These are phyloP conservation scores for Hepsetus odoe DNA, from an alignment of 2,113 vertebrate species.

Conservation along the genomic window DNA sequence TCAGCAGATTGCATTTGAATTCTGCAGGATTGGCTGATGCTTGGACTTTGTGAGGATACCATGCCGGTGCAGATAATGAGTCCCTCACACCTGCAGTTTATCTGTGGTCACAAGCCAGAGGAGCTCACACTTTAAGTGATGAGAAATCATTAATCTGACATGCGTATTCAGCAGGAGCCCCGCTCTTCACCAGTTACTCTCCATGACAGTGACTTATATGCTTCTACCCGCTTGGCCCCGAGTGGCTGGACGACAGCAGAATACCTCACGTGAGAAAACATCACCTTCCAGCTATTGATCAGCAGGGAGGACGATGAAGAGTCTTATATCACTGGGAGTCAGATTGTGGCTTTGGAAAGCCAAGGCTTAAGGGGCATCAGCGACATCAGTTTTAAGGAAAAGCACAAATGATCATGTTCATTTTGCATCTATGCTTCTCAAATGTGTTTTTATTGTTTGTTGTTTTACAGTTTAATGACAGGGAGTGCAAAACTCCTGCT, in stretches of 20 bases:
- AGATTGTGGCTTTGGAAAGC: background rate
- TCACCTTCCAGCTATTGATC: conserved; percentile 30
- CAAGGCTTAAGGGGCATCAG: background rate
- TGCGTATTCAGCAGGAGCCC: conserved; percentile 10
- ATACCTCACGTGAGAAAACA: background rate
- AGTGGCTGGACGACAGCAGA: background rate
- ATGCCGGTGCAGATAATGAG: background rate
- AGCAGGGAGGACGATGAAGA: background rate
- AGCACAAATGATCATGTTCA: background rate
- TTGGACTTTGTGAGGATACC: no score
- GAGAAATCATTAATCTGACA: conserved; percentile 43
- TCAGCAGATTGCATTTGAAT: background rate
- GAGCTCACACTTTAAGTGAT: conserved; percentile 16
- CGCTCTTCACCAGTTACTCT: conserved; percentile 25
- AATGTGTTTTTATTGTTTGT: background rate
- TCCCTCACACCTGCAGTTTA: conserved; percentile 30
- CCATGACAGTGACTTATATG: conserved; percentile 48
- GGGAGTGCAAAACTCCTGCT: no score
- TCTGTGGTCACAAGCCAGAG: conserved; percentile 24
- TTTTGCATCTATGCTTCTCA: background rate
- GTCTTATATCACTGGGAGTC: background rate
- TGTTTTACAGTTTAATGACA: no score
- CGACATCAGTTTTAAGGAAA: background rate
- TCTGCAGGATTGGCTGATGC: background rate
- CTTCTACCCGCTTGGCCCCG: background rate